Conservation (phyloP, 2,888 invertebrate genomes). For the Druceiella hillmani region DNA sequence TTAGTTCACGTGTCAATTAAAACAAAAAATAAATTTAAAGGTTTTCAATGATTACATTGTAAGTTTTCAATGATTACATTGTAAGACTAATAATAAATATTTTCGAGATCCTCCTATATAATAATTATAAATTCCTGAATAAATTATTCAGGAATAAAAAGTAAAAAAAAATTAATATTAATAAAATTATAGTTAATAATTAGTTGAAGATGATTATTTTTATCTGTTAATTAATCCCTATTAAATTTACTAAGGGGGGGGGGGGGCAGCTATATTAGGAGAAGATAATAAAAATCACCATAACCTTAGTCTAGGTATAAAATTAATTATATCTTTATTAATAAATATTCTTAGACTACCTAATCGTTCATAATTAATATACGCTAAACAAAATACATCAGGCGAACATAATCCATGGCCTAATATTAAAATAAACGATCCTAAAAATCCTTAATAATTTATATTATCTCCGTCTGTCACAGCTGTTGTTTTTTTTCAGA, state of each 20-base stretch:
- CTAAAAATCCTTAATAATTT: constrained; percentile 48
- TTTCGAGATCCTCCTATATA: constrained; percentile 46
- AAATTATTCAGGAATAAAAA: constrained; percentile 56
- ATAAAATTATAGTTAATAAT: constrained; percentile 42
- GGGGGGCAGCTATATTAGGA: constrained; percentile 61
- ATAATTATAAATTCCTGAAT: constrained; percentile 47
- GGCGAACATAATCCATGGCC: constrained; percentile 62
- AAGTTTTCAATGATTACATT: constrained; percentile 61
- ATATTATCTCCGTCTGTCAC: no score
- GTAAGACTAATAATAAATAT: constrained; percentile 56
- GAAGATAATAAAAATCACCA: constrained; percentile 62
- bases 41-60: no score
- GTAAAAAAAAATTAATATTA: constrained; percentile 58
- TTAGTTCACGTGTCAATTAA: no score
- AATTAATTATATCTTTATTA: constrained; percentile 58
- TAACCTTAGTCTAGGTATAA: constrained; percentile 52
- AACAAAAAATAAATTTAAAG: no score
- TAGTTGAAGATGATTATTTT: constrained; percentile 53
- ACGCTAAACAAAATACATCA: constrained; percentile 60
- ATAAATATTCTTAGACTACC: constrained; percentile 56
- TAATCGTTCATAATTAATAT: constrained; percentile 58
- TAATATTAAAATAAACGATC: constrained; percentile 55
- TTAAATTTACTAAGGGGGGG: constrained; percentile 62
- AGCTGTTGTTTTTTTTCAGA: no score
- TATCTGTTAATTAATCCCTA: constrained; percentile 61